Percentiles rank a stretch among this genome's conserved stretches.
These are phyloP conservation scores for Polydrusus cervinus DNA, from an alignment of 2,888 invertebrate species.

Conservation along the genomic window DNA sequence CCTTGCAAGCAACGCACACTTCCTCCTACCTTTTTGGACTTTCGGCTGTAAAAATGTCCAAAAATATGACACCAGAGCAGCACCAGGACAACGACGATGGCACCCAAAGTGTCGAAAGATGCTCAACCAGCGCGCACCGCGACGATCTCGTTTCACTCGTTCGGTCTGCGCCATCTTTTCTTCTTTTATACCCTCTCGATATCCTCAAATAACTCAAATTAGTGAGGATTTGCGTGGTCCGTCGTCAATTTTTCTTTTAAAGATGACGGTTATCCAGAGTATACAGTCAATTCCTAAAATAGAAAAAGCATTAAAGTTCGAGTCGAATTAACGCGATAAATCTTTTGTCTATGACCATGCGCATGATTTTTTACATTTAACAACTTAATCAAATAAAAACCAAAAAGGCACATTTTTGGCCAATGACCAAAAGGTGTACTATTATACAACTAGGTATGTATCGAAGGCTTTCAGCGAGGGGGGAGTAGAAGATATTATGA, in stretches of 20 bases:
- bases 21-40: constrained; percentile 35
- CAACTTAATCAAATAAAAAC: too few species aligned
- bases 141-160: constrained; percentile 29
- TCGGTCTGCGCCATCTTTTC: constrained; percentile 12
- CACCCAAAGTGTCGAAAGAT: constrained; percentile 30
- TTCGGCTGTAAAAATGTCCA: constrained; percentile 37
- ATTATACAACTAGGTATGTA: too few species aligned
- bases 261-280: too few species aligned
- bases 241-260: neutral
- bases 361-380: too few species aligned
- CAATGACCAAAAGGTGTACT: too few species aligned
- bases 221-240: constrained; percentile 9
- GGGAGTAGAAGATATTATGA: too few species aligned
- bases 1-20: too few species aligned
- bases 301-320: neutral
- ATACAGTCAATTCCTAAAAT: neutral
- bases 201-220: constrained; percentile 4
- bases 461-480: too few species aligned
- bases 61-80: constrained; percentile 40
- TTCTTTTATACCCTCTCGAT: constrained; percentile 24
- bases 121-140: constrained; percentile 23
- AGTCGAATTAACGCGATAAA: too few species aligned
- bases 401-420: too few species aligned
- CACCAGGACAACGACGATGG: constrained; percentile 28
- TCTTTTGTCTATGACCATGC: too few species aligned